Base-by-base conservation (phyloP, 2,888 invertebrate genomes). In the Megastigmus dorsalis region DNA sequence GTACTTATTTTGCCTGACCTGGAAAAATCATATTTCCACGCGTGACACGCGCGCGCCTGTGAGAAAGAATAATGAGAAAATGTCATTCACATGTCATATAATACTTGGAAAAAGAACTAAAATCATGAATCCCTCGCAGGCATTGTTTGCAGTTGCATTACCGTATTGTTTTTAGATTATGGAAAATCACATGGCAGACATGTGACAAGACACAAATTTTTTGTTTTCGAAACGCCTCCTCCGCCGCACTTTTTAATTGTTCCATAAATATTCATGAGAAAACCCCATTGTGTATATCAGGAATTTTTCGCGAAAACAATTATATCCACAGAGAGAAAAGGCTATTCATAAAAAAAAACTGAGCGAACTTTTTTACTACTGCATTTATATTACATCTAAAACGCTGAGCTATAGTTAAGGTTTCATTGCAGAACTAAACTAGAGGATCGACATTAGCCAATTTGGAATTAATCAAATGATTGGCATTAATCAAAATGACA, bases 31-130 rank as follows among this genome's bases (percentile, higher is more conserved):
- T 54, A 54, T 30, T 36, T 54, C 15, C 57, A 36, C 48, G 20
- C 45, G n/a, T 23, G 18, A 18, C 23, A n/a, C 30, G 48, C 36
- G 41, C 2, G 28, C n/a, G 15, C 3, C 23, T 41, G 54, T 20
- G 38, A 45, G 70, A 59, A 70, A 75, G 75, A 70, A 70, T 70
- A 75, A 70, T 70, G 60, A 54, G 60, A 74, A 66, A 66, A 70
- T 48, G 75, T 70, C 70, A 75, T 70, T 70, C 75, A 41, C 38
- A 30, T 60, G 70, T 60, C 60, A 10, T 13, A 48, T 54, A 75
- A 66, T 18, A 41, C 28, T 36, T 48, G 28, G 38, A 48, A 70
- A n/a, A 54, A 52, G 10, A 28, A 54, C 3, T 63, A 26, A 60
- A 75, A 62, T 26, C 38, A 59, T 65, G 28, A 65, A 66, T 54